Percentiles rank a stretch among this genome's conserved stretches.
Conservation (phyloP, 2,888 invertebrate genomes). For the Hydropsyche betteni region DNA sequence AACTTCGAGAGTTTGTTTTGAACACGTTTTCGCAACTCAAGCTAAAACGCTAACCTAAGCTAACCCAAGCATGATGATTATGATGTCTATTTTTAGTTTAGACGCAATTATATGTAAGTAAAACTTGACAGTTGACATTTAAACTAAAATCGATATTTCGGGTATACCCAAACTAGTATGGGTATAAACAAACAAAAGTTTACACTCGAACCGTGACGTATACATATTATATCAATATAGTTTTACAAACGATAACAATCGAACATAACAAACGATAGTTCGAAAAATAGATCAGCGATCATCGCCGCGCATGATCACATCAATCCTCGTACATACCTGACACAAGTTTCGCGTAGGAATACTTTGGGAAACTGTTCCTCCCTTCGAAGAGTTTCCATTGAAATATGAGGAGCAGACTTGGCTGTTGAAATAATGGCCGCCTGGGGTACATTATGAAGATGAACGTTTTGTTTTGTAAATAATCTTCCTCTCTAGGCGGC, state of each 20-base stretch:
- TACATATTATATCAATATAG: too few relatives aligned
- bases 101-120: too few relatives aligned
- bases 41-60: too few relatives aligned
- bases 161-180: too few relatives aligned
- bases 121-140: too few relatives aligned
- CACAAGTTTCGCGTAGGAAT: conserved; percentile 9
- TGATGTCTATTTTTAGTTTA: too few relatives aligned
- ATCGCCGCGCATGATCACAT: conserved; percentile 8
- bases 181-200: too few relatives aligned
- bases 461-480: conserved; percentile 46
- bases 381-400: conserved; percentile 41
- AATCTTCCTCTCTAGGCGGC: conserved; percentile 37
- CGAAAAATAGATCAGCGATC: background rate
- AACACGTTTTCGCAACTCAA: too few relatives aligned
- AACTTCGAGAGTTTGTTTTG: too few relatives aligned
- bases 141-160: too few relatives aligned
- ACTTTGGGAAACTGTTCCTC: conserved; percentile 25
- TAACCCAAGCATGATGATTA: too few relatives aligned
- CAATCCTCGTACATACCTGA: background rate
- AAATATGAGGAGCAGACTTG: conserved; percentile 42
- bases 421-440: conserved; percentile 45
- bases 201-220: too few relatives aligned
- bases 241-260: background rate
- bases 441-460: conserved; percentile 45
- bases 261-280: background rate